Base-by-base conservation (phyloP, 2,888 invertebrate species). In the Onchidella celtica region DNA sequence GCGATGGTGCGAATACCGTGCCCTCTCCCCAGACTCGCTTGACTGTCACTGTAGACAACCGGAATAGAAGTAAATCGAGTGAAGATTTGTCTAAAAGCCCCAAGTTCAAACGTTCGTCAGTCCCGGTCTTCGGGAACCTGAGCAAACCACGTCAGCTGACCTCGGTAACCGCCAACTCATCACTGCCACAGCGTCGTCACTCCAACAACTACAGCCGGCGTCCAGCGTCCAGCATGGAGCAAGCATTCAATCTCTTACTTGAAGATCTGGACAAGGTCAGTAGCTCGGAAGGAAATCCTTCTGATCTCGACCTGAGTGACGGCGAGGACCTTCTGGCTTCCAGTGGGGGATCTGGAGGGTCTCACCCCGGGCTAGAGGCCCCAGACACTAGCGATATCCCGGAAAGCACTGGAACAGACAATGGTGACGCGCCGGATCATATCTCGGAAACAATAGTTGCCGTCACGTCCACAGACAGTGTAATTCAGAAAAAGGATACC, bases 191-290 rank as follows among this genome's bases (percentile, higher is more conserved):
- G 57, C 47, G 65, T 6, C 57, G 65, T 1, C 74, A 66, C 1
- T 80, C 80, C 3, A 73, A 68, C 24, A 32, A 38, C 4, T 6
- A 38, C 40, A 66, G 17, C 24, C 9, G 40, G 32, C 34, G 24
- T 27, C 65, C 63, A 32, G 36, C 72, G 9, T 24, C 83, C n/a
- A 74, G 63, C 29, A 83, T 85, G 72, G 85, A 85, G 68, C 59
- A 74, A 32, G 83, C 83, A 17, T 85, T 85, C 72, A 70, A 70
- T 24, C 76, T 77, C 9, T 65, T 85, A 34, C 76, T 85, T 27
- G 82, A 85, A 14, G 85, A 85, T 59, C 81, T 85, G 34, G 85
- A 85, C 36, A 79, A 63, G 59, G 34, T 77, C 40, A 83, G 85
- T 32, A 47, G 75, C 6, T 81, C 85, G 3, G 83, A 85, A 27